A percentile compares a stretch with the other conserved stretches of the same genome.
Conservation (phyloP, 2,113 vertebrate genomes). For the Carassius gibelio region DNA sequence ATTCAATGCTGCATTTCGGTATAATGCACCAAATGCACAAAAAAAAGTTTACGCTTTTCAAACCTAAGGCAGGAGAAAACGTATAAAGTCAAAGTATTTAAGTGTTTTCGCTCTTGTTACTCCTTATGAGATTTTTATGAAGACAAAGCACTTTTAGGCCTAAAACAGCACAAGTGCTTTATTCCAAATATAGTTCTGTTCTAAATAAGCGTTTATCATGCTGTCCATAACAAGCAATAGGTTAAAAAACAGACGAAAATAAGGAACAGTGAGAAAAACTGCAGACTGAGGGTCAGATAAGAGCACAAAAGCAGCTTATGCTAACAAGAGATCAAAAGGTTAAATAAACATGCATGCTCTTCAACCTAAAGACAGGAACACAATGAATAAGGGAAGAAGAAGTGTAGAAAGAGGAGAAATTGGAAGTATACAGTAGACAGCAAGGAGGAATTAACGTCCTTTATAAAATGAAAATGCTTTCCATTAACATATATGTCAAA, state of each 20-base stretch:
- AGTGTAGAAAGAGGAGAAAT: neutral
- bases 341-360: conserved; percentile 28
- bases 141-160: neutral
- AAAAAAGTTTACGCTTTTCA: neutral
- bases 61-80: neutral
- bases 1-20: neutral
- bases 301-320: conserved; percentile 28
- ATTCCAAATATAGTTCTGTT: neutral
- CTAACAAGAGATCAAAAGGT: conserved; percentile 29
- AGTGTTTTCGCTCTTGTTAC: neutral
- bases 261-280: neutral
- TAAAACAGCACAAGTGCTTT: neutral
- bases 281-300: conserved; percentile 18
- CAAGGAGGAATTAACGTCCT: neutral
- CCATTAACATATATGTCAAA: neutral
- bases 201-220: conserved; percentile 26
- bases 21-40: neutral
- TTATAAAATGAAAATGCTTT: neutral
- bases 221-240: neutral
- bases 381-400: conserved; percentile 53
- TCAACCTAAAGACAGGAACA: conserved; percentile 53
- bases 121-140: neutral
- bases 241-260: neutral
- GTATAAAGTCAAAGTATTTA: neutral
- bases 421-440: neutral